Evolutionary conservation across 2,113 vertebrate genomes (phyloP).

Genomic region (Phalacrocorax carbo): DNA sequence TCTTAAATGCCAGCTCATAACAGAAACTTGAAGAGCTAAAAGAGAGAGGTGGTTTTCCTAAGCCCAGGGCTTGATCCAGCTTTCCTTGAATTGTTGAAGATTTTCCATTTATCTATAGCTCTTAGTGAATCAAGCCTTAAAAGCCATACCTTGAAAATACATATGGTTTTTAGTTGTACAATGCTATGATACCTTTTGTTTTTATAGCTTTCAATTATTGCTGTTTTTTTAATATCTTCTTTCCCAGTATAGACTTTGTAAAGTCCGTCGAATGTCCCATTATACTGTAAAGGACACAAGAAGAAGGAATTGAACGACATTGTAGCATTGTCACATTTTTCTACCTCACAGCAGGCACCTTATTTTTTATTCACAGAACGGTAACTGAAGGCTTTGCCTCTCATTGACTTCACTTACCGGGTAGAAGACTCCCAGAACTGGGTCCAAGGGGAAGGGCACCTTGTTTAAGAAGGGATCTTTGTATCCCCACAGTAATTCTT

Average conservation of each 20-base stretch:
- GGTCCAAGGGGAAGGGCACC: constrained; percentile 34
- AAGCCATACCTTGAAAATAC: neutral
- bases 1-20: neutral
- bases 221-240: constrained; percentile 81
- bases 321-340: neutral
- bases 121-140: neutral
- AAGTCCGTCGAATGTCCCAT: constrained; percentile 83
- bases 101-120: neutral
- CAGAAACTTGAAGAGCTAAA: neutral
- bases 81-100: neutral
- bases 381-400: neutral
- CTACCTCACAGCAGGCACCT: neutral
- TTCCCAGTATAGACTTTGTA: constrained; percentile 85
- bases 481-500: constrained; percentile 92
- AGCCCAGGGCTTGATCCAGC: neutral
- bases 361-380: neutral
- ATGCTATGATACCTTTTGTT: constrained; percentile 72
- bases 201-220: constrained; percentile 81
- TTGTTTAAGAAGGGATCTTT: constrained; percentile 77
- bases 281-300: constrained; percentile 80
- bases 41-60: neutral
- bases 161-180: neutral
- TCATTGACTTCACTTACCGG: constrained; percentile 74
- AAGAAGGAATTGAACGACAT: neutral
- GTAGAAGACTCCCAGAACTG: constrained; percentile 78